A percentile compares a stretch with the other conserved stretches of the same genome.
Conservation (phyloP, 2,888 invertebrate genomes). For the Polydrusus pterygomalis region DNA sequence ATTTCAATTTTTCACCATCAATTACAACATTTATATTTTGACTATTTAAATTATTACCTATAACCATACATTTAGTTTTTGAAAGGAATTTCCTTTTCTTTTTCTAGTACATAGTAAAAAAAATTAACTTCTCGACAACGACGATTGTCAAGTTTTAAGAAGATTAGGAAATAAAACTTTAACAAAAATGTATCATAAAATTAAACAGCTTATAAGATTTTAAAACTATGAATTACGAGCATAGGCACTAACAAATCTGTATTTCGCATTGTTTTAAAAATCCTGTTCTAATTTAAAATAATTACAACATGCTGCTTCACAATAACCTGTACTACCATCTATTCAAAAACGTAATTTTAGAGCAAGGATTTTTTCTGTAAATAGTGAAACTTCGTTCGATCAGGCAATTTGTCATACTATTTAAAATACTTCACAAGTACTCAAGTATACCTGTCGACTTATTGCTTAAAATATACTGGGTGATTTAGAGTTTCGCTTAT, state of each 20-base stretch:
- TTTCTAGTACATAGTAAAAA: too few relatives aligned
- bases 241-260: conserved; percentile 11
- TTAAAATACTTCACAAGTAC: conserved; percentile 23
- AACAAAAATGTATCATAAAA: not conserved
- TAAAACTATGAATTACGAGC: conserved; percentile 3
- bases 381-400: conserved; percentile 42
- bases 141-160: too few relatives aligned
- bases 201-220: not conserved
- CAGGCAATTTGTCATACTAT: conserved; percentile 40
- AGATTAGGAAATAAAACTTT: not conserved
- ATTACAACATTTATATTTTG: too few relatives aligned
- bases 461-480: not conserved
- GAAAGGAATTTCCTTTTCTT: too few relatives aligned
- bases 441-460: not conserved
- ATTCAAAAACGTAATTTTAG: conserved; percentile 47
- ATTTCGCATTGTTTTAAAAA: conserved; percentile 34
- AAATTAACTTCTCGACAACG: too few relatives aligned
- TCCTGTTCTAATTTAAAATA: conserved; percentile 40
- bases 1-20: too few relatives aligned
- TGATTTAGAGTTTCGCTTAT: too few relatives aligned
- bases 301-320: conserved; percentile 44
- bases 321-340: conserved; percentile 45
- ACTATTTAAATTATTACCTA: too few relatives aligned
- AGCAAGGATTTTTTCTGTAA: conserved; percentile 36
- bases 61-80: too few relatives aligned